phyloP scores from a whole-genome alignment of 2,888 invertebrate genomes.

The Calephelis perditalis region DNA sequence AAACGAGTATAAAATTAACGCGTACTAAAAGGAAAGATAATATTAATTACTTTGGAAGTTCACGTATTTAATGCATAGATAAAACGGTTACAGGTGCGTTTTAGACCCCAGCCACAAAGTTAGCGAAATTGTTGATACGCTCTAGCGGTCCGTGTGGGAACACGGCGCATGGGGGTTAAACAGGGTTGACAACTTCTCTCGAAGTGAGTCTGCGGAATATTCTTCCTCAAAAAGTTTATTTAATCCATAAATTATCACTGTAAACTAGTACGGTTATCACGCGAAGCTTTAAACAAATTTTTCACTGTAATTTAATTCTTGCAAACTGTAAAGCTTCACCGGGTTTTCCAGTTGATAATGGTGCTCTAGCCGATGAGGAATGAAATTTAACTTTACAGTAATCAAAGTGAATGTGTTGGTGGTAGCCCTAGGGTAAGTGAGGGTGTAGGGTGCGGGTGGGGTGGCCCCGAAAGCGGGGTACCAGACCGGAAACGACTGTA shows the following conservation, averaged over 20 bases:
- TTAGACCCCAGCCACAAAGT: slow-evolving; percentile 40
- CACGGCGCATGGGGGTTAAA: slow-evolving; percentile 36
- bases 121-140: slow-evolving; percentile 64
- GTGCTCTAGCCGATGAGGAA: too few relatives aligned
- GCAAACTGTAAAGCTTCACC: too few relatives aligned
- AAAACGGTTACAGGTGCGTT: slow-evolving; percentile 32
- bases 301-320: too few relatives aligned
- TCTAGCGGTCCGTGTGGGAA: slow-evolving; percentile 64
- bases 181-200: too few relatives aligned
- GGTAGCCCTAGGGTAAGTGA: slow-evolving; percentile 32
- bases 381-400: slow-evolving; percentile 17
- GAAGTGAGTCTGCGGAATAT: too few relatives aligned
- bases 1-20: neutral
- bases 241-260: too few relatives aligned
- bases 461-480: slow-evolving; percentile 53
- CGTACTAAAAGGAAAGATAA: neutral
- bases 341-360: too few relatives aligned
- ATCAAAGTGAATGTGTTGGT: slow-evolving; percentile 11
- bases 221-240: too few relatives aligned
- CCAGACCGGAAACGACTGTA: slow-evolving; percentile 66
- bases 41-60: neutral
- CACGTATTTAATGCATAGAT: slow-evolving; percentile 11
- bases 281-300: too few relatives aligned
- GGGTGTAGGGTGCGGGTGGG: slow-evolving; percentile 35
- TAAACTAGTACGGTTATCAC: too few relatives aligned